A percentile compares a stretch with the other conserved stretches of the same genome.
These are phyloP conservation scores for Parauchenoglanis ngamensis DNA, from an alignment of 2,797 vertebrate species.

Conservation along the genomic window DNA sequence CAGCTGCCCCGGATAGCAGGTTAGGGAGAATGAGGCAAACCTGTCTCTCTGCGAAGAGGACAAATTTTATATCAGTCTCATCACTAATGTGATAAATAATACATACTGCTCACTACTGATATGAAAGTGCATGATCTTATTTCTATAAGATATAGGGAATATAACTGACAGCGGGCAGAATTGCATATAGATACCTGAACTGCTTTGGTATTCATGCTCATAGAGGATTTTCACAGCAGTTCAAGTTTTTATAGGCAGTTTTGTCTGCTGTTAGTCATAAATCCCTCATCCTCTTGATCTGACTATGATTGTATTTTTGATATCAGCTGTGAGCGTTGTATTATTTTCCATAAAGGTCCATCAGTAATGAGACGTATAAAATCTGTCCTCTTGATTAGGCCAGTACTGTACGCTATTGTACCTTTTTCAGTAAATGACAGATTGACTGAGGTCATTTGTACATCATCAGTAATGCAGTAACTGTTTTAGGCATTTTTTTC, in stretches of 20 bases:
- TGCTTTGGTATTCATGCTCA: neutral
- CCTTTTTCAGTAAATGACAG: neutral
- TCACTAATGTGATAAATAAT: neutral
- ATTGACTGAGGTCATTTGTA: neutral
- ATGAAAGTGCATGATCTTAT: neutral
- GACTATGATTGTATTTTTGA: neutral
- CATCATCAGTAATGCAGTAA: neutral
- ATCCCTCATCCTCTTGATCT: too few species aligned
- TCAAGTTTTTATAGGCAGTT: neutral
- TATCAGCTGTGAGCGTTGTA: neutral
- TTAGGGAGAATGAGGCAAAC: constrained; percentile 43
- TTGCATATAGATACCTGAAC: neutral
- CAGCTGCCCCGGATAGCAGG: constrained; percentile 77
- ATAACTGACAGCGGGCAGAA: neutral
- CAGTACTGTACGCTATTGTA: neutral
- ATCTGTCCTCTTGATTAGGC: neutral
- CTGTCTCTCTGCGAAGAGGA: neutral
- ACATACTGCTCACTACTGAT: neutral
- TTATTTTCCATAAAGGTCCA: neutral
- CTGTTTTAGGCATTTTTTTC: neutral
- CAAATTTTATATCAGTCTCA: neutral
- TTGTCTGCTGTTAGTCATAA: neutral
- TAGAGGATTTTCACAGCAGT: neutral
- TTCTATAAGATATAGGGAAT: neutral
- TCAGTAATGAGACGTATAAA: neutral